Conservation (phyloP, 2,888 invertebrate species). For the Rapana venosa region DNA sequence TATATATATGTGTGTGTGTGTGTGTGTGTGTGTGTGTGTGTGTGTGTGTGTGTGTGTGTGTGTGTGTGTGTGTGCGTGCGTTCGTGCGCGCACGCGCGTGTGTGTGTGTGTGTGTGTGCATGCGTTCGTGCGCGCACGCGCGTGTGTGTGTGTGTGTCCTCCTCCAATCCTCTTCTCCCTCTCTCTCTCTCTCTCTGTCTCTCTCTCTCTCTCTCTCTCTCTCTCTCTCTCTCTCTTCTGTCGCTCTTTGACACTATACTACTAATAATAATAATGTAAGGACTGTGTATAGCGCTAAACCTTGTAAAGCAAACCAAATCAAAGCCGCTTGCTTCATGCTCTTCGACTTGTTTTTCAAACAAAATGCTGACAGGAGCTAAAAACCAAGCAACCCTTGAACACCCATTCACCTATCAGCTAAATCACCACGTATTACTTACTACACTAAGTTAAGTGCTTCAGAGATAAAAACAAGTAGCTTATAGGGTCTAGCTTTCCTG, state of each 20-base stretch:
- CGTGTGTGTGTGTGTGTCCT: slow-evolving; percentile 3
- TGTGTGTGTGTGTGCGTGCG: slow-evolving; percentile 12
- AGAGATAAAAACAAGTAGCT: no score
- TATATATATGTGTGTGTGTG: background rate
- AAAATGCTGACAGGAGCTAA: background rate
- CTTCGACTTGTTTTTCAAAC: background rate
- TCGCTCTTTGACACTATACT: background rate
- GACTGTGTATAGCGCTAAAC: no score
- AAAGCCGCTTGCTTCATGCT: no score
- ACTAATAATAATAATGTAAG: background rate
- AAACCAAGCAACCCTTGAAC: background rate
- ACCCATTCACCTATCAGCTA: no score
- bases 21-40: background rate
- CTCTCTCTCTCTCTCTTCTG: slow-evolving; percentile 4
- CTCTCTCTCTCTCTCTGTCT: background rate
- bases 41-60: background rate
- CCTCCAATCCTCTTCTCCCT: background rate
- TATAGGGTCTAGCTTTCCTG: no score
- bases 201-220: slow-evolving; percentile 13
- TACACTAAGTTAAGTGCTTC: no score
- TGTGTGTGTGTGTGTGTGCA: background rate
- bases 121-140: background rate
- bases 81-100: background rate
- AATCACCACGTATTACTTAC: no score
- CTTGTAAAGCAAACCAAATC: no score